These are phyloP conservation scores for Carassius gibelio DNA, from an alignment of 2,113 vertebrate species.

Conservation along the genomic window DNA sequence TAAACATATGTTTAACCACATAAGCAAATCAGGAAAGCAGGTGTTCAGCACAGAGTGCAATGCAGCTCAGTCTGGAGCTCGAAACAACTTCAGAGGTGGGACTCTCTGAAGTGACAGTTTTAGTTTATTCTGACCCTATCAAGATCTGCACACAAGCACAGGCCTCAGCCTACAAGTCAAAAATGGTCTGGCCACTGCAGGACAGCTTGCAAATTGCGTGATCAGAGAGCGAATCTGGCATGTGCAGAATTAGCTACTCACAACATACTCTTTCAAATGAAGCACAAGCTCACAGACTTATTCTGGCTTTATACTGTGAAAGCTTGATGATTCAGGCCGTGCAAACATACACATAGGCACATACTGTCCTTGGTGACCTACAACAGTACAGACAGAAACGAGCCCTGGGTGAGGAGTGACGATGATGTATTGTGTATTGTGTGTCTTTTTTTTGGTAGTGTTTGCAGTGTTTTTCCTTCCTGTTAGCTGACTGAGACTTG, in stretches of 20 bases:
- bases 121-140: neutral
- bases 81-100: neutral
- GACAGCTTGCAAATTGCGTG: neutral
- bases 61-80: neutral
- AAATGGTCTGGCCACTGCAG: neutral
- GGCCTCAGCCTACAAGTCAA: neutral
- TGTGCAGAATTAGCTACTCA: neutral
- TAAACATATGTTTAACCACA: neutral
- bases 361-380: neutral
- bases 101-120: neutral
- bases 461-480: neutral
- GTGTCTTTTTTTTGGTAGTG: neutral
- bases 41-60: neutral
- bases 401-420: neutral
- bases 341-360: neutral
- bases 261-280: neutral
- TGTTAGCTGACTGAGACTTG: neutral
- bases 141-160: neutral
- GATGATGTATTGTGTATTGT: constrained; percentile 14
- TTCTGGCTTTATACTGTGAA: neutral
- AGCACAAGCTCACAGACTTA: constrained; percentile 1
- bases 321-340: constrained; percentile 8
- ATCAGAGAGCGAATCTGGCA: neutral
- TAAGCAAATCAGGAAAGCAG: neutral
- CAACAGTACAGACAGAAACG: neutral